Conservation (phyloP, 1,140 invertebrate species). For the Octopus bimaculoides region DNA sequence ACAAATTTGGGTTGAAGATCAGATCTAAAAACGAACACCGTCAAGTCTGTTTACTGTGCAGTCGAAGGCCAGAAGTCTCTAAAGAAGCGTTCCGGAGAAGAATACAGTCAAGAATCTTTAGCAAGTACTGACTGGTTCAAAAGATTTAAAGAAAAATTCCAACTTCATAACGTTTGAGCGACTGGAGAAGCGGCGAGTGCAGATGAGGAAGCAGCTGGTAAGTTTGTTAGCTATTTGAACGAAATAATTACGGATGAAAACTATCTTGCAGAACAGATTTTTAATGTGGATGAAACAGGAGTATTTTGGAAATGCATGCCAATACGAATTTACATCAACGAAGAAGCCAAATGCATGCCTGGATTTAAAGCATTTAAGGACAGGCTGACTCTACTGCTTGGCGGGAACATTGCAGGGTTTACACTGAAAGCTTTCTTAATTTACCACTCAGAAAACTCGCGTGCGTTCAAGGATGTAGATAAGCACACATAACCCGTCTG, state of each 20-base stretch:
- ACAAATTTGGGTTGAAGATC: background rate
- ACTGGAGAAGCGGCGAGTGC: background rate
- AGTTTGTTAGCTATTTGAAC: background rate
- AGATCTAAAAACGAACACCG: background rate
- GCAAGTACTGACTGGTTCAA: background rate
- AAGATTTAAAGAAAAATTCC: background rate
- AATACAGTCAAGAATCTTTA: background rate
- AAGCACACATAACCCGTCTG: background rate
- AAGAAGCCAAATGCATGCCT: background rate
- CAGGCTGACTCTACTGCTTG: background rate
- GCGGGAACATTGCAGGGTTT: background rate
- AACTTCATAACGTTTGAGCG: background rate
- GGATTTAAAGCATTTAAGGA: background rate
- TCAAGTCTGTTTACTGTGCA: background rate
- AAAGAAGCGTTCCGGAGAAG: background rate
- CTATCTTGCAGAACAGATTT: background rate
- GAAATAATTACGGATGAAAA: slow-evolving; percentile 1
- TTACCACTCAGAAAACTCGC: slow-evolving; percentile 4
- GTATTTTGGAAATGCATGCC: background rate
- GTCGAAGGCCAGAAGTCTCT: slow-evolving; percentile 1
- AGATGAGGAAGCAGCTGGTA: background rate
- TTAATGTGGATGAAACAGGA: background rate
- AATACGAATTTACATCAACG: background rate
- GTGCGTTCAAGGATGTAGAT: background rate
- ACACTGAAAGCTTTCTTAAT: background rate